Evolutionary conservation across 2,888 invertebrate genomes (phyloP).

Genomic region (Trisateles emortualis): DNA sequence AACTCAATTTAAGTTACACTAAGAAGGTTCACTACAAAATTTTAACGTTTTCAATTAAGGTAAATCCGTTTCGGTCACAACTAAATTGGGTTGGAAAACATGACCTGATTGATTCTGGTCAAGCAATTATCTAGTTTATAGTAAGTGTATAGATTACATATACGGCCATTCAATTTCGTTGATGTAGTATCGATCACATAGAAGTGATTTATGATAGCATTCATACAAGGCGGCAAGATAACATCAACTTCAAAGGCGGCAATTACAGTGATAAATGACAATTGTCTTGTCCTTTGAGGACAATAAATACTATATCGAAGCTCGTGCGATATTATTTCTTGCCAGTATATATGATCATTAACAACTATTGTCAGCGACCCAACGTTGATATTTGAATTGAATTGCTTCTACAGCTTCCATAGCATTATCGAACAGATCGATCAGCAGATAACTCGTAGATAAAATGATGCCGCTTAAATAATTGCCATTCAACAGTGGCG

Average conservation of each 20-base stretch:
- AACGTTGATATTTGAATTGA: slow-evolving; percentile 82
- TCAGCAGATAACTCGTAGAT: slow-evolving; percentile 71
- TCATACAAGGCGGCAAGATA: slow-evolving; percentile 74
- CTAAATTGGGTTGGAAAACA: slow-evolving; percentile 15
- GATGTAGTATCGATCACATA: slow-evolving; percentile 59
- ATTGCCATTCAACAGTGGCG: slow-evolving; percentile 45
- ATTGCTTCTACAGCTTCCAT: slow-evolving; percentile 72
- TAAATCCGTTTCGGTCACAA: slow-evolving; percentile 9
- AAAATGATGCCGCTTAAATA: slow-evolving; percentile 62
- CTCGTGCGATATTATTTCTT: slow-evolving; percentile 80
- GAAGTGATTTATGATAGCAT: slow-evolving; percentile 67
- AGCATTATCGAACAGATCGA: slow-evolving; percentile 74
- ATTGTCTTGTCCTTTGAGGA: slow-evolving; percentile 81
- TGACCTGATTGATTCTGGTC: slow-evolving; percentile 32
- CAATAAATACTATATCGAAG: slow-evolving; percentile 80
- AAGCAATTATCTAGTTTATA: slow-evolving; percentile 28
- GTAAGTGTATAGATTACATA: slow-evolving; percentile 41
- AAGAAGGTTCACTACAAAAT: too few relatives aligned
- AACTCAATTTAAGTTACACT: too few relatives aligned
- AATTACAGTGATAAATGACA: slow-evolving; percentile 83
- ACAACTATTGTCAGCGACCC: slow-evolving; percentile 77
- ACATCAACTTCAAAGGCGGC: slow-evolving; percentile 84
- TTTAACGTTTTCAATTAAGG: slow-evolving; percentile 13
- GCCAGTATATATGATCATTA: slow-evolving; percentile 78
- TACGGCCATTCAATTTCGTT: slow-evolving; percentile 53